Percentiles rank a stretch among this genome's conserved stretches.
Conservation (phyloP, 1,140 invertebrate genomes). For the Andricus grossulariae region DNA sequence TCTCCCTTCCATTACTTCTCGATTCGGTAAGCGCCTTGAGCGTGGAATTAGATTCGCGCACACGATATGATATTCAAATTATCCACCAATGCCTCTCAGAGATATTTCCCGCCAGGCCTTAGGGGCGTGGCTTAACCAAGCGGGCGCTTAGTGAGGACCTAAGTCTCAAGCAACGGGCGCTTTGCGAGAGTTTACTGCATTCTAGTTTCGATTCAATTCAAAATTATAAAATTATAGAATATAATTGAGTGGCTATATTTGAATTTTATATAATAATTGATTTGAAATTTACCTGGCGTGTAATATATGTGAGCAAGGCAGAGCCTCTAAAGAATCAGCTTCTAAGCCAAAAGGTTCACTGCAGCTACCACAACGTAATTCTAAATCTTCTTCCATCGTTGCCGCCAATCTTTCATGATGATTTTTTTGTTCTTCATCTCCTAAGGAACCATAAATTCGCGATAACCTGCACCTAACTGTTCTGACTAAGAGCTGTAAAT, state of each 20-base stretch:
- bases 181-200: background rate
- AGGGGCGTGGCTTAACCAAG: too few relatives aligned
- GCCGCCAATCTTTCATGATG: constrained; percentile 84
- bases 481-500: constrained; percentile 83
- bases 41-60: too few relatives aligned
- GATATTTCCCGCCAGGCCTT: too few relatives aligned
- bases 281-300: constrained; percentile 82
- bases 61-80: too few relatives aligned
- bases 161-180: too few relatives aligned
- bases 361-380: constrained; percentile 86
- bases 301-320: constrained; percentile 90
- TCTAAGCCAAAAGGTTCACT: constrained; percentile 85
- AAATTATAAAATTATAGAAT: constrained; percentile 25
- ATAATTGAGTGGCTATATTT: constrained; percentile 27
- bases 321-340: constrained; percentile 83
- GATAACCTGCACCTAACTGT: constrained; percentile 85
- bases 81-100: too few relatives aligned
- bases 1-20: background rate
- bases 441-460: constrained; percentile 86
- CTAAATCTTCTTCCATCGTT: constrained; percentile 83
- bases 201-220: background rate
- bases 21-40: background rate
- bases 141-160: too few relatives aligned
- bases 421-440: constrained; percentile 86
- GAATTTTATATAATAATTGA: background rate